Percentiles rank a stretch among this genome's conserved stretches.
These are phyloP conservation scores for Drymodes brunneopygia DNA, from an alignment of 2,113 vertebrate species.

Conservation along the genomic window DNA sequence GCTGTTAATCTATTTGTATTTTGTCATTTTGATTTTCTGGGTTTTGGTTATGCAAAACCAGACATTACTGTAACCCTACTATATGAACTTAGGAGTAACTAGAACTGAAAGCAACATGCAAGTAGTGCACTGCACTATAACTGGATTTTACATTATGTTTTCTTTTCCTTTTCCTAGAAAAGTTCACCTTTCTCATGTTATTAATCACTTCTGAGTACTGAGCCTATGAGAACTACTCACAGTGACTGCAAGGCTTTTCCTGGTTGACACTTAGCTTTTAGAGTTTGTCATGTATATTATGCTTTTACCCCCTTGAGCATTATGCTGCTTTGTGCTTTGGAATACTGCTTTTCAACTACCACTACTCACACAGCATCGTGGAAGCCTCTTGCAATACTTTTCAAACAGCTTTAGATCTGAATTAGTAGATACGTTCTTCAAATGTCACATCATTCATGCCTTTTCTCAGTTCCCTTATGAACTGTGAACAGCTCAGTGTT, in stretches of 20 bases:
- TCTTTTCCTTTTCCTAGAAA: not conserved
- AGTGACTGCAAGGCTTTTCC: not conserved
- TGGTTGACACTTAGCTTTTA: not conserved
- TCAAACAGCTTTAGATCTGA: not conserved
- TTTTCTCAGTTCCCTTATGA: not conserved
- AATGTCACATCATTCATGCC: not conserved
- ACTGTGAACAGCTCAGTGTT: not conserved
- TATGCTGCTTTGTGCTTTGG: not conserved
- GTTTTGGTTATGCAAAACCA: not conserved
- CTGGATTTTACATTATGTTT: not conserved
- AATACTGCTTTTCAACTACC: not conserved
- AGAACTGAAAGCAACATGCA: not conserved
- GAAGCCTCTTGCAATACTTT: not conserved
- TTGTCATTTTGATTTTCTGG: not conserved
- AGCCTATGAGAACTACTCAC: not conserved
- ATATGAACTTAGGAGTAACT: not conserved
- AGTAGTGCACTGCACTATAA: not conserved
- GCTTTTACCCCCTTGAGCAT: not conserved
- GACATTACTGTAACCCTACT: not conserved
- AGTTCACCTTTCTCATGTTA: not conserved
- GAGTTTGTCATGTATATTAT: not conserved
- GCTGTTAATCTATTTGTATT: not conserved
- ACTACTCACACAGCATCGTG: not conserved
- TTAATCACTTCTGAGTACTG: not conserved
- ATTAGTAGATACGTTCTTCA: not conserved